Percentiles rank a stretch among this genome's conserved stretches.
Evolutionary conservation across 2,888 invertebrate genomes (phyloP).

Genomic region (Siphlonurus alternatus): DNA sequence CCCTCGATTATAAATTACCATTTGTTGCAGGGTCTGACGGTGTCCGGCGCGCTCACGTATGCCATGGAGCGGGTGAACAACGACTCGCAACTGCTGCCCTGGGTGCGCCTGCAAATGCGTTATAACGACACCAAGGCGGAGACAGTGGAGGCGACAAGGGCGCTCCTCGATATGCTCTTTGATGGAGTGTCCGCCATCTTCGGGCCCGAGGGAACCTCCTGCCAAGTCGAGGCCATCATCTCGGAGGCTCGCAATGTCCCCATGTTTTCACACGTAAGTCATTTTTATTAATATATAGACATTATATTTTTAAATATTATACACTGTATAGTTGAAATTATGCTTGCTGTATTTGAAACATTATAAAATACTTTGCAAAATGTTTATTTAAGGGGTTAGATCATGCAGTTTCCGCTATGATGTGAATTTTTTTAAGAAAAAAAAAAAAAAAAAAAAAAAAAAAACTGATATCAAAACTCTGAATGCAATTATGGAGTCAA

Average conservation of each 20-base stretch:
- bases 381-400: no score
- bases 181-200: conserved; percentile 81
- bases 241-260: conserved; percentile 88
- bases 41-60: conserved; percentile 80
- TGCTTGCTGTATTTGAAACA: not conserved
- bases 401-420: no score
- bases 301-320: not conserved
- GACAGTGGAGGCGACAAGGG: conserved; percentile 62
- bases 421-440: no score
- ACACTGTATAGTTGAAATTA: not conserved
- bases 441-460: no score
- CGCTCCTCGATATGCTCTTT: conserved; percentile 82
- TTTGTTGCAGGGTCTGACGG: conserved; percentile 51
- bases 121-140: conserved; percentile 80
- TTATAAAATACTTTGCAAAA: conserved; percentile 3
- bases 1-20: no score
- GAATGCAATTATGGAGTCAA: no score
- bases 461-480: no score
- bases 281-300: not conserved
- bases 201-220: conserved; percentile 78
- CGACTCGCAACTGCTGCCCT: conserved; percentile 47
- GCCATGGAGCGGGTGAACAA: conserved; percentile 74
- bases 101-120: conserved; percentile 50
- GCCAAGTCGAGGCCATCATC: conserved; percentile 87
- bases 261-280: conserved; percentile 93